These are phyloP conservation scores for Pristiophorus japonicus DNA, from an alignment of 2,113 vertebrate genomes.

Conservation along the genomic window DNA sequence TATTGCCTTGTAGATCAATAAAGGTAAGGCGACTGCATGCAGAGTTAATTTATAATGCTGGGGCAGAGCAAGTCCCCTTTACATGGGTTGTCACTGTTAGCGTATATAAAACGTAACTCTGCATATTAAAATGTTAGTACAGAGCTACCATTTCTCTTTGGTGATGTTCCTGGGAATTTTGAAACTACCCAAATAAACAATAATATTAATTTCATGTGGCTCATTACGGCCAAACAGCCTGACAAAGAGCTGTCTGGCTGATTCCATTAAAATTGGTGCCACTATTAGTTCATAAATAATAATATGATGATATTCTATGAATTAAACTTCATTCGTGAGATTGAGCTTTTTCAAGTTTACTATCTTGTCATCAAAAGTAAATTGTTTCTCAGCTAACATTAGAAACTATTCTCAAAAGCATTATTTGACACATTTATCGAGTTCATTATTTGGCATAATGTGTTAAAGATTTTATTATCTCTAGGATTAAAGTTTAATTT, in stretches of 20 bases:
- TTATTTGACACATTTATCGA: neutral
- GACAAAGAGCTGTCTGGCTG: neutral
- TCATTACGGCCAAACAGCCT: neutral
- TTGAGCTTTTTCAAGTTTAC: conserved; percentile 12
- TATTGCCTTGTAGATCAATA: neutral
- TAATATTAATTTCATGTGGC: conserved; percentile 18
- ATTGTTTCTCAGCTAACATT: neutral
- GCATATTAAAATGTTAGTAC: neutral
- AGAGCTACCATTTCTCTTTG: neutral
- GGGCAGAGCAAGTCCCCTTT: neutral
- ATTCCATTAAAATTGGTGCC: conserved; percentile 32
- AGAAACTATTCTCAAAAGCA: neutral
- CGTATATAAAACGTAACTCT: neutral
- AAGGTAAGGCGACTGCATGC: neutral
- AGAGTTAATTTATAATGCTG: neutral
- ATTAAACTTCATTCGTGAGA: conserved; percentile 12
- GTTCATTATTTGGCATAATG: neutral
- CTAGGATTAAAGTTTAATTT: neutral
- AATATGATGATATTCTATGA: conserved; percentile 23
- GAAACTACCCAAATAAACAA: neutral
- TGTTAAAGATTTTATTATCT: neutral
- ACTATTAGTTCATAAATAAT: conserved; percentile 34
- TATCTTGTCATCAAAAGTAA: neutral
- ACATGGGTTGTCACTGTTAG: neutral
- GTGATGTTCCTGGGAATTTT: neutral